Evolutionary conservation across 2,113 vertebrate genomes (phyloP), one percentile per base, ranked within the genome.

Genomic region (Osmerus eperlanus): DNA sequence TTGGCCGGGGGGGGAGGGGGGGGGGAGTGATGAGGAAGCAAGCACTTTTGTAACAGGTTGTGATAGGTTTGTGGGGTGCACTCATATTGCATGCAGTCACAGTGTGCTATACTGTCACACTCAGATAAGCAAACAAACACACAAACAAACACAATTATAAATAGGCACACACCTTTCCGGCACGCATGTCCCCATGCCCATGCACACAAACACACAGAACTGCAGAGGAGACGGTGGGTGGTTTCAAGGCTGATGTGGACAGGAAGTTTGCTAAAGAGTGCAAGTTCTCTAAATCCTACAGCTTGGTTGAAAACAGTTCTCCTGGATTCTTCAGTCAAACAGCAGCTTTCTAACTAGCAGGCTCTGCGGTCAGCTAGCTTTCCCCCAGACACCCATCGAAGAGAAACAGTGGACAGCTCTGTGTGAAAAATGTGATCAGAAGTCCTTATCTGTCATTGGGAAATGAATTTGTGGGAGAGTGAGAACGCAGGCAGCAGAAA

Each of bases 271-370:
- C 71, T 64, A 3, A 79, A 74, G 75, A 32, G 29, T 3, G 29
- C 82, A 82, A 81, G 70, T 81, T 86, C 82, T 88, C 87, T 90
- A 14, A 85, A 90, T 90, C 84, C 83, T 78, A 29, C 65, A 32
- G 81, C 82, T 32, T 32, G 29, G 29, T 32, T 32, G 29, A 32
- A 3, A 32, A 32, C 29, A 32, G 29, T 5, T 32, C 29, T 41
- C 36, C 6, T 41, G 36, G 36, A 8, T 41, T 41, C 36, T 6
- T 41, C 36, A 41, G 36, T 41, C 1, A 5, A 41, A 41, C 36
- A 41, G 36, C 36, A 41, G 36, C 36, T 41, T 41, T 76, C 83
- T 87, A 84, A 89, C 86, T 81, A 81, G 83, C 84, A 74, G 67
- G 54, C 76, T 78, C 78, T 83, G 86, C 74, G 84, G 88, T 87